A percentile compares a stretch with the other conserved stretches of the same genome.
These are phyloP conservation scores for Lytechinus variegatus DNA, from an alignment of 35 echinoderm and acorn worm genomes.

Conservation along the genomic window DNA sequence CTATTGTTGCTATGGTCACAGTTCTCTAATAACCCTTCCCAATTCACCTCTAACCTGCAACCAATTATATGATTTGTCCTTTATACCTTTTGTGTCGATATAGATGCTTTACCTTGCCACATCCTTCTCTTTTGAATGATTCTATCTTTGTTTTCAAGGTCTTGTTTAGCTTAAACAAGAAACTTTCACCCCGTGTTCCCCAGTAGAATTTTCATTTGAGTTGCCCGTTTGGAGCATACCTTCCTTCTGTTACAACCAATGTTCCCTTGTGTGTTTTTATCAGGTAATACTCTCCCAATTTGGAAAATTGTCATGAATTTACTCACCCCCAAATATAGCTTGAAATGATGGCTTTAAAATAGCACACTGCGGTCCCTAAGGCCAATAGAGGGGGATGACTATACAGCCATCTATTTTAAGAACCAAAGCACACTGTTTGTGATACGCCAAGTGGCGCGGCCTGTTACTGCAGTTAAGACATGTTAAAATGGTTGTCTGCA, in stretches of 20 bases:
- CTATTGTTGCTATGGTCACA: not conserved
- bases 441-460: not conserved
- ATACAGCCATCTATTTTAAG: not conserved
- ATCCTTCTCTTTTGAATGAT: not conserved
- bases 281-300: slow-evolving; percentile 15
- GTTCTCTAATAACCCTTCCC: not conserved
- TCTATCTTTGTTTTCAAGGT: not conserved
- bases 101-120: not conserved
- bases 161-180: not conserved
- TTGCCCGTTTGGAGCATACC: not conserved
- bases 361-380: not conserved
- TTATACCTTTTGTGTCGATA: not conserved
- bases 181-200: not conserved
- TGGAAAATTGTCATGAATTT: slow-evolving; percentile 49
- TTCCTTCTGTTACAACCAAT: not conserved
- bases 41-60: too few relatives aligned
- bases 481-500: not conserved
- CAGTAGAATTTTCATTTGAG: not conserved
- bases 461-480: not conserved
- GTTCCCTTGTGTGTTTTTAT: slow-evolving; percentile 41
- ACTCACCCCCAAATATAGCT: slow-evolving; percentile 43
- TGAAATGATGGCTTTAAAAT: not conserved
- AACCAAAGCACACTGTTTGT: slow-evolving; percentile 10
- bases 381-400: not conserved
- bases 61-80: not conserved